Evolutionary conservation across 2,797 vertebrate genomes (phyloP).

Genomic region (Xiphorhynchus erythropygius): DNA sequence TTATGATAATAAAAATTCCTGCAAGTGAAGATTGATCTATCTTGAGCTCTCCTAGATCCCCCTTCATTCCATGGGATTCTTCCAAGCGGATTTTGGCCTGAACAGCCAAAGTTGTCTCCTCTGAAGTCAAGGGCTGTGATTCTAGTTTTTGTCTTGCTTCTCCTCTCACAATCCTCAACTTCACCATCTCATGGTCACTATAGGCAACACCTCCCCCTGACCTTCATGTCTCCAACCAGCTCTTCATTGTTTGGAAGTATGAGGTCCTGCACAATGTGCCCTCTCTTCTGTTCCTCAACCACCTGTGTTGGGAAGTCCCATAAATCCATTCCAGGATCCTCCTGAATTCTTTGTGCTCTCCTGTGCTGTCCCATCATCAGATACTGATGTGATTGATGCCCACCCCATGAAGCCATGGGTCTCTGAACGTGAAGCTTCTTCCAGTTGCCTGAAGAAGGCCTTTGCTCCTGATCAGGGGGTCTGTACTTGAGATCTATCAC

Average conservation of each 20-base stretch:
- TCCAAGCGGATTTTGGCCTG: neutral
- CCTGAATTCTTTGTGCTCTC: neutral
- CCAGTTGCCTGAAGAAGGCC: neutral
- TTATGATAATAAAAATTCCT: neutral
- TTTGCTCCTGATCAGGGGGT: neutral
- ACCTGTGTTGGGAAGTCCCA: neutral
- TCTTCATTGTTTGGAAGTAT: neutral
- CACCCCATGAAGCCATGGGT: neutral
- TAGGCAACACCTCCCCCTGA: neutral
- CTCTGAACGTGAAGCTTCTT: neutral
- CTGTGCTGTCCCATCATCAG: neutral
- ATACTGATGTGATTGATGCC: neutral
- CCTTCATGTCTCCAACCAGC: neutral
- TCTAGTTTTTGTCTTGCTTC: neutral
- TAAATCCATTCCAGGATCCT: neutral
- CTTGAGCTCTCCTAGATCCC: neutral
- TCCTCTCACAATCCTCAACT: neutral
- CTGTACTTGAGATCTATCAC: fast-evolving
- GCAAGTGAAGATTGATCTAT: neutral
- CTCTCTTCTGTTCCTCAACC: neutral
- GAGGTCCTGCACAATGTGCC: neutral
- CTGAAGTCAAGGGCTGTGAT: neutral
- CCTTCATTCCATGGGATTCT: neutral
- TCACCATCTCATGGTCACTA: neutral
- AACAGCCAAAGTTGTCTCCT: neutral